Evolutionary conservation across 2,888 invertebrate species (phyloP), one percentile per base, ranked within the genome.

Genomic region (Thalpophila matura): DNA sequence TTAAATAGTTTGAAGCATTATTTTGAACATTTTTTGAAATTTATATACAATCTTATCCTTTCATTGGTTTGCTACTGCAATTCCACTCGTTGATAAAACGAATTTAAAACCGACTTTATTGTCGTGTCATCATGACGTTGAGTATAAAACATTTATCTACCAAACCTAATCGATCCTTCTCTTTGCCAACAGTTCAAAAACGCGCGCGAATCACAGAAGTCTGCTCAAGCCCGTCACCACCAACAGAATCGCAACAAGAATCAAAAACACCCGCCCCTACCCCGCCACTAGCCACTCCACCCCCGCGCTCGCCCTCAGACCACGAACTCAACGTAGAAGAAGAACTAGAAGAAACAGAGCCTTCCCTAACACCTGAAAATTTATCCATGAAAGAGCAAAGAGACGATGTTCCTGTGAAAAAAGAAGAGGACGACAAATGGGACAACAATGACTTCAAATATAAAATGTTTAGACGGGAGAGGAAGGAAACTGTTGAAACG

Each of bases 311-410:
- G 2, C 94, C 93, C 9, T 95, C 95, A 3, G 95, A 95, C 84
- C 92, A 95, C 81, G 95, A 95, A 70, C 92, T 95, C 24, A 95
- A 95, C 86, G 95, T 96, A 0, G 96, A 96, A 79, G 96, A 96
- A 50, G 96, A 96, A 84, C 87, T 95, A 16, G 95, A 94, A 47
- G 95, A 95, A 62, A 89, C 92, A 1, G 94, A 94, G 75, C 94
- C 95, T 33, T 96, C 96, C 0, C 95, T 96, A 0, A 96, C 96
- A 0, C 98, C 98, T 0, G 98, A 98, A 88, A 98, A 98, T 89
- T 95, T 98, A 0, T 98, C 98, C 27, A 95, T 98, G 80, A 97
- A 98, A 83, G 98, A 97, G 80, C 92, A 93, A 9, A 93, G 95
- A 83, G 89, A 95, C 88, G 87, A 96, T 82, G 74, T 92, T 3